Evolutionary conservation across 2,888 invertebrate species (phyloP).

Genomic region (Melangyna quadrimaculata): DNA sequence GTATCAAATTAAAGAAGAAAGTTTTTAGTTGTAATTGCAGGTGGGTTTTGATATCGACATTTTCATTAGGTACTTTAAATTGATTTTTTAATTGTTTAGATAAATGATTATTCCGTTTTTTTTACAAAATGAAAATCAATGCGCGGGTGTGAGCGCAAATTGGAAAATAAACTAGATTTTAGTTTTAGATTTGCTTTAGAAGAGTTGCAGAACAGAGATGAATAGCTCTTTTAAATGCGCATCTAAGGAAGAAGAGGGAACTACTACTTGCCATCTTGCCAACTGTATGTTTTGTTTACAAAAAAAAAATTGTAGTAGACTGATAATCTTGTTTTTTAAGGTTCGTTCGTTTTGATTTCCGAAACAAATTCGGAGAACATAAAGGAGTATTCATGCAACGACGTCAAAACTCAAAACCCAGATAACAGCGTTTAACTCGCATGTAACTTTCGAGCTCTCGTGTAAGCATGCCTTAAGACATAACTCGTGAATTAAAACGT

Average conservation of each 20-base stretch:
- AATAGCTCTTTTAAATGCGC: too few species aligned
- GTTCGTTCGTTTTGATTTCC: neutral
- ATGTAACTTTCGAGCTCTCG: too few species aligned
- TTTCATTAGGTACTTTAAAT: slow-evolving; percentile 12
- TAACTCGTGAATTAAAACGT: too few species aligned
- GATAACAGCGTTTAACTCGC: too few species aligned
- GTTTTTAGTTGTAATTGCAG: neutral
- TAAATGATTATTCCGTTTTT: neutral
- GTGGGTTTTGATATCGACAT: neutral
- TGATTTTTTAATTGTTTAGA: neutral
- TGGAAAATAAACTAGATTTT: neutral
- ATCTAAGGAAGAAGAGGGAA: neutral
- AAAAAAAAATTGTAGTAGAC: slow-evolving; percentile 28
- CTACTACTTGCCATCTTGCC: neutral
- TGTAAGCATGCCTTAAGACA: too few species aligned
- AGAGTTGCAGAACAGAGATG: slow-evolving; percentile 32
- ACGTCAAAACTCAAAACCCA: too few species aligned
- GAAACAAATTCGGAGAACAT: neutral
- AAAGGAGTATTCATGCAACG: too few species aligned
- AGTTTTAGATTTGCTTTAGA: neutral
- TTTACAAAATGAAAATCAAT: neutral
- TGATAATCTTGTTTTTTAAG: slow-evolving; percentile 9
- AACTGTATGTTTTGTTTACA: slow-evolving; percentile 50
- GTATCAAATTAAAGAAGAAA: neutral
- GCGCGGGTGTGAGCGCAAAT: slow-evolving; percentile 3